Base-by-base conservation (phyloP, 2,797 vertebrate genomes). In the Xerus rutilus region DNA sequence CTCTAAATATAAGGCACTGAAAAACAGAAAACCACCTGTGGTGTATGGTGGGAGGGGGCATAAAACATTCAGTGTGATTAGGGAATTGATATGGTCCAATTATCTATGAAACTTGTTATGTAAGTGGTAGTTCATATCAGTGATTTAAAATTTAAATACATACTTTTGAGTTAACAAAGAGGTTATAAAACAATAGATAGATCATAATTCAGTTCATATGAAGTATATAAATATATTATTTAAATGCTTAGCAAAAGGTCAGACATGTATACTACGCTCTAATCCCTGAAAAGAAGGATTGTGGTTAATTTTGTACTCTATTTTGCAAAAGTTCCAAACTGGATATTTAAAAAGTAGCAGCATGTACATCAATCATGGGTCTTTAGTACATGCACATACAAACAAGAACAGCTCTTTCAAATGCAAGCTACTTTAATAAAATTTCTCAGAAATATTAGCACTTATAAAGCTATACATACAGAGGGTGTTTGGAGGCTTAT, bases 401-500 rank as follows among this genome's bases (percentile, higher is more conserved):
- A 57, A 6, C 23, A 57, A 30, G 32, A 52, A 45, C 13, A 13
- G n/a, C 30, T 47, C 7, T 84, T 65, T 93, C 65, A 49, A 69
- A 49, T 9, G 49, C 17, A 89, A 47, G 8, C 21, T 52, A 65
- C 28, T 18, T 82, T 70, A 86, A 47, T 52, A 20, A 77, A 74
- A 25, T 21, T 67, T 83, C 47, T 88, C 49, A 89, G 86, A 89
- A 89, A 81, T 49, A 82, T 0, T 69, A n/a, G 43, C 35, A 82
- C 23, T 15, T 57, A 17, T 3, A 82, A 52, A 18, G 52, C 15
- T 78, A 84, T 96, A 97, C 97, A 7, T 97, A 98, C 97, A 0
- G 97, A 97, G 1, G 97, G 97, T 1, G 89, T 17, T 43, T 97
- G 97, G 3, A 97, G 93, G 78, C 82, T 96, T 91, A 98, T 94